These are phyloP conservation scores for Scatophagus argus DNA, from an alignment of 2,113 vertebrate genomes.

Conservation along the genomic window DNA sequence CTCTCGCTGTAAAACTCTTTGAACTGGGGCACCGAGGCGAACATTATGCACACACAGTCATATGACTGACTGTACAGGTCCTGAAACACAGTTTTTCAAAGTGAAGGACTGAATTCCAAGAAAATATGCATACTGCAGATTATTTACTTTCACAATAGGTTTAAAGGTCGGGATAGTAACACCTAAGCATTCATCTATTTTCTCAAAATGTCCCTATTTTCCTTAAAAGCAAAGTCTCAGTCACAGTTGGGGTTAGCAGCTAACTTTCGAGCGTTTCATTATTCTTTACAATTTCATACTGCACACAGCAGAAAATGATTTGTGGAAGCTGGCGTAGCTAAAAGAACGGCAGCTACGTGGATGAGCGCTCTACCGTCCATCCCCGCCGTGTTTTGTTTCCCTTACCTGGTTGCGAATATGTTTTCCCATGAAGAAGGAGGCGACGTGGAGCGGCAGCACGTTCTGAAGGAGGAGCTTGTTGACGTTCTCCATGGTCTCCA, in stretches of 20 bases:
- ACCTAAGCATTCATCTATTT: too few species aligned
- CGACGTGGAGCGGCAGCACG: conserved; percentile 89
- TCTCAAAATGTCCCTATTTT: too few species aligned
- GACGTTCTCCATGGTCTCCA: conserved; percentile 91
- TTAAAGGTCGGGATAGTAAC: background rate
- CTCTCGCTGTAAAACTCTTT: conserved; percentile 93
- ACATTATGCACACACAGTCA: conserved; percentile 91
- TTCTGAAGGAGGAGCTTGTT: conserved; percentile 92
- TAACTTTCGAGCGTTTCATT: too few species aligned
- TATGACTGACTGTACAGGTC: conserved; percentile 93
- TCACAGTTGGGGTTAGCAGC: too few species aligned
- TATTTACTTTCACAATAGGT: background rate
- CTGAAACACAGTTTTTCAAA: conserved; percentile 70
- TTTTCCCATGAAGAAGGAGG: conserved; percentile 89
- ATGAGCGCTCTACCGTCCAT: background rate
- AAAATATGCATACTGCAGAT: background rate
- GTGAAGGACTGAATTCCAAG: background rate
- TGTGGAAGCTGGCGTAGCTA: too few species aligned
- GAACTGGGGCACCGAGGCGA: conserved; percentile 92
- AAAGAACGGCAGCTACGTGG: too few species aligned
- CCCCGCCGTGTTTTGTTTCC: background rate
- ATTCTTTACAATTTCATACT: too few species aligned
- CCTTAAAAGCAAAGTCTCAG: too few species aligned
- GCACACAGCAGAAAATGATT: too few species aligned
- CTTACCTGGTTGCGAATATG: conserved; percentile 87